Base-by-base conservation (phyloP, 2,888 invertebrate genomes). In the Adelognathus sp. region DNA sequence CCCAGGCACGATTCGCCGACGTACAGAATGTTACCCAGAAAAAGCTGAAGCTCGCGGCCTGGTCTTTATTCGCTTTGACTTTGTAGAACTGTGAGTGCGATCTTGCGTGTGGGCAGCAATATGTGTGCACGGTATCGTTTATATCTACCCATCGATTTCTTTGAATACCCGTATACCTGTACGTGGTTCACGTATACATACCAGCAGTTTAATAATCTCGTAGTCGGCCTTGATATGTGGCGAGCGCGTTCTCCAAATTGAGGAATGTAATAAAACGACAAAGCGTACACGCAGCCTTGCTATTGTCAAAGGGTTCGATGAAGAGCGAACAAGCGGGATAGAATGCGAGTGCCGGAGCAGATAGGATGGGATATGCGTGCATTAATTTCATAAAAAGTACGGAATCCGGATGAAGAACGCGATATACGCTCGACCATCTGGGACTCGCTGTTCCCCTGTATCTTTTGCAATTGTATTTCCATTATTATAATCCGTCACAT, bases 21-120 rank as follows among this genome's bases (percentile, higher is more conserved):
- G 76, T 81, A 82, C 79, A 79, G 67, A 79, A 82, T 74, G 73
- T 74, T 79, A 46, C 69, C 44, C 52, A 31, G 70, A 69, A 81
- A 76, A 81, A 81, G 58, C 72, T 67, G 41, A 67, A 14, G 69
- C 58, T 71, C 36, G 33, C 60, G 33, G 21, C 52, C 64, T 54
- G 52, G 56, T 29, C 11, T 14, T 63, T 33, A 36, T 76, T 64
- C 52, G 41, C 77, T 50, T 77, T 79, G 72, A 67, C 36, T 58
- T 71, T 50, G 50, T 41, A 36, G 31, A 50, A 41, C 27, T 61
- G 21, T 61, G 27, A 11, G 36, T 9, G 9, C 21, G 41, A 41
- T 44, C 52, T 31, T 39, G 74, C 9, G 33, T 27, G 41, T 7
- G 14, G 29, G 21, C 7, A n/a, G n/a, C n/a, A 50, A 39, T 39